phyloP scores from a whole-genome alignment of 2,888 invertebrate genomes.

The Ophioninae sp. region DNA sequence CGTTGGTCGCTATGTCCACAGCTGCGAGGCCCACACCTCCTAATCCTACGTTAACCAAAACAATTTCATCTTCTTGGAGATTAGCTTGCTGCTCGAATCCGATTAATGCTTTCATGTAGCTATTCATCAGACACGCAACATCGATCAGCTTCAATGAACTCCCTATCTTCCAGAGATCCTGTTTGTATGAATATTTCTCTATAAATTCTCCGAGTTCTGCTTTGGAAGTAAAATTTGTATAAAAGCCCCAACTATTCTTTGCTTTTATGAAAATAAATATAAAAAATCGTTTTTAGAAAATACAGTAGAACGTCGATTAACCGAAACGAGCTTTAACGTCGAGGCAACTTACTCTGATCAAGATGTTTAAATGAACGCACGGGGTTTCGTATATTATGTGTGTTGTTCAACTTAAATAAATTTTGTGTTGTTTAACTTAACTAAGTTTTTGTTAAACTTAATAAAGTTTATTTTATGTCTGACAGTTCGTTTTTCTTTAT shows the following conservation, averaged over 20 bases:
- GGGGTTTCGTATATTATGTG: no score
- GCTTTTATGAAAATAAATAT: no score
- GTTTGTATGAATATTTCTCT: slow-evolving; percentile 40
- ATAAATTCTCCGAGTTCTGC: neutral
- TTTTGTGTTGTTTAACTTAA: no score
- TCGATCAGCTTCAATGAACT: slow-evolving; percentile 82
- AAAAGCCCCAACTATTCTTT: no score
- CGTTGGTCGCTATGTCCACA: slow-evolving; percentile 86
- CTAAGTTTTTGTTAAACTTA: no score
- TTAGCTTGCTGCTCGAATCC: slow-evolving; percentile 83
- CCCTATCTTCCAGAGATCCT: slow-evolving; percentile 85
- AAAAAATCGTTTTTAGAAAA: neutral
- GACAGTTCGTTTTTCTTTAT: no score
- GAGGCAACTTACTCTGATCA: no score
- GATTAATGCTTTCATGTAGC: slow-evolving; percentile 86
- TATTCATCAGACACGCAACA: slow-evolving; percentile 84
- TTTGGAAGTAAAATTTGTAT: neutral
- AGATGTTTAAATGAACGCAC: no score
- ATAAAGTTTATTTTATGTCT: no score
- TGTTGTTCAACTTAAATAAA: no score
- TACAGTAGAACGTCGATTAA: no score
- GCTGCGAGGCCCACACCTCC: slow-evolving; percentile 86
- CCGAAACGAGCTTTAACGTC: no score
- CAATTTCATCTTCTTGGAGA: slow-evolving; percentile 82
- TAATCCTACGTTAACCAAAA: slow-evolving; percentile 86